These are phyloP conservation scores for Habropoda laboriosa DNA, from an alignment of 1,140 invertebrate species.

Conservation along the genomic window DNA sequence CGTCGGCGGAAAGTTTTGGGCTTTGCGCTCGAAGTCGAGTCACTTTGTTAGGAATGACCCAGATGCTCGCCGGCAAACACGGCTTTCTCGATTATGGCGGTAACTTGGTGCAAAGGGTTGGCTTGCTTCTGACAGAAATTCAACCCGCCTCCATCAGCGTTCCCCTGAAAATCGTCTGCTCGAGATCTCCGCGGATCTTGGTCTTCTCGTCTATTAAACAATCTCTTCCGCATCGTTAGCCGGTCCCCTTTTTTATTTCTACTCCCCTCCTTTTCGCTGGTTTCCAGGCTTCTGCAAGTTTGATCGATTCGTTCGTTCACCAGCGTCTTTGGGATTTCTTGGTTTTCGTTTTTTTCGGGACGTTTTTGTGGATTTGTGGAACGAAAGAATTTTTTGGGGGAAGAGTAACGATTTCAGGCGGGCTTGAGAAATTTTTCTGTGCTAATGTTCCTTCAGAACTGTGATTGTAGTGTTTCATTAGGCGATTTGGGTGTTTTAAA, in stretches of 20 bases:
- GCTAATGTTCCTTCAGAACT: no score
- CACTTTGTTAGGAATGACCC: slow-evolving; percentile 65
- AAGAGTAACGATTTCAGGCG: no score
- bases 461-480: no score
- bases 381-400: no score
- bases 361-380: no score
- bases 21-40: slow-evolving; percentile 29
- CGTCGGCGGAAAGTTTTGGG: slow-evolving; percentile 49
- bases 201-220: slow-evolving; percentile 28
- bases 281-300: not conserved
- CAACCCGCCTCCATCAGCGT: slow-evolving; percentile 6
- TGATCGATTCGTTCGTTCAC: not conserved
- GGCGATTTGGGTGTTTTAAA: no score
- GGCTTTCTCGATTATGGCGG: slow-evolving; percentile 47
- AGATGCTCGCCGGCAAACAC: slow-evolving; percentile 57
- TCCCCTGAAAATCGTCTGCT: slow-evolving; percentile 15
- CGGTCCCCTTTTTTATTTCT: not conserved
- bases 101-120: slow-evolving; percentile 49
- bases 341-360: no score
- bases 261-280: no score
- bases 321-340: no score
- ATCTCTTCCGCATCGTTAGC: slow-evolving; percentile 21
- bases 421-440: no score
- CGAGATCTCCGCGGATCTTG: not conserved
- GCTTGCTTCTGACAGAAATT: slow-evolving; percentile 54